Conservation (phyloP, 64 coral and sea anemone genomes). For the Montipora capricornis region DNA sequence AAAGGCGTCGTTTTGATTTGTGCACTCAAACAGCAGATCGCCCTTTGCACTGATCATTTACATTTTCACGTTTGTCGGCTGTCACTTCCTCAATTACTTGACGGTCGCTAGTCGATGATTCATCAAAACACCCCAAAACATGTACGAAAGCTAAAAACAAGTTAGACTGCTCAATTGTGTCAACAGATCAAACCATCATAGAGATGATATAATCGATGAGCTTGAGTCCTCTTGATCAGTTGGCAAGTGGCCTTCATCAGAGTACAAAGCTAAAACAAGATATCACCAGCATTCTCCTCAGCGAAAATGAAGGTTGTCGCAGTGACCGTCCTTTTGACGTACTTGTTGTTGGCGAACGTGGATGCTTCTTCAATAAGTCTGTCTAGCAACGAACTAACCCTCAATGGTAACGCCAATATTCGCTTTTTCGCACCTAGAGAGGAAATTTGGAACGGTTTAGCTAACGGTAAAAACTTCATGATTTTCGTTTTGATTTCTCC, state of each 20-base stretch:
- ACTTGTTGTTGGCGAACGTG: background rate
- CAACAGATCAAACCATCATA: background rate
- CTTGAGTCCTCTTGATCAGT: background rate
- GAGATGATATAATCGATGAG: background rate
- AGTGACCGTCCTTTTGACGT: background rate
- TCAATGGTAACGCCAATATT: conserved; percentile 48
- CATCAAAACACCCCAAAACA: background rate
- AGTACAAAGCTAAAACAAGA: background rate
- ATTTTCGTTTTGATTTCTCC: background rate
- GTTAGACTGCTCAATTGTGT: background rate
- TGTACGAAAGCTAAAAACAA: background rate
- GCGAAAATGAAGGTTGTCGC: background rate
- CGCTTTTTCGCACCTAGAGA: conserved; percentile 8
- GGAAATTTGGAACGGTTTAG: conserved; percentile 29
- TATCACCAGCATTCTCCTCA: background rate
- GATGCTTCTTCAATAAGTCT: conserved; percentile 1
- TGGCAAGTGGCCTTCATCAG: background rate
- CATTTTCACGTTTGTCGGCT: background rate
- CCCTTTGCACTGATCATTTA: background rate
- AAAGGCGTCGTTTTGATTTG: no score
- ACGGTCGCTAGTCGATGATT: background rate
- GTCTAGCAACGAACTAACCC: background rate
- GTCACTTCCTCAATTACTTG: background rate
- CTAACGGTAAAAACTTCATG: conserved; percentile 10
- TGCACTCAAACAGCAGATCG: no score